A percentile compares a stretch with the other conserved stretches of the same genome.
Conservation (phyloP, 2,797 vertebrate species). For the Mareca penelope region DNA sequence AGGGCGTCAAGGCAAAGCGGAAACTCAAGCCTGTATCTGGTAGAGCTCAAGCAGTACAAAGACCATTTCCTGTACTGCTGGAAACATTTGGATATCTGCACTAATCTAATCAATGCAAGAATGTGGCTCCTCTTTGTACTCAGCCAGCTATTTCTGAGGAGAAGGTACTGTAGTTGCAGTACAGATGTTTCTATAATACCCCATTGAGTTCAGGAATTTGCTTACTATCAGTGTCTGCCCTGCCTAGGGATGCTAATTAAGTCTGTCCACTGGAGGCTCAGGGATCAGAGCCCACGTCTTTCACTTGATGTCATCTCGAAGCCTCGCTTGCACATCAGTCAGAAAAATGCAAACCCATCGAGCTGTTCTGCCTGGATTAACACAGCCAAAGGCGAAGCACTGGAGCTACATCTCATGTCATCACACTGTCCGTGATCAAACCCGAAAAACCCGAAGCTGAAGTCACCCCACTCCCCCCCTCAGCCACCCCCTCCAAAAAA, state of each 20-base stretch:
- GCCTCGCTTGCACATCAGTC: background rate
- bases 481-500: too few relatives aligned
- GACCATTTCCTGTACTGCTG: constrained; percentile 67
- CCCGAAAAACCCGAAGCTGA: background rate
- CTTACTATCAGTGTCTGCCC: constrained; percentile 17
- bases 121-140: constrained; percentile 72
- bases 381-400: background rate
- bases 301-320: background rate
- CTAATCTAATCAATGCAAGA: constrained; percentile 75
- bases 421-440: background rate
- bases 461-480: background rate
- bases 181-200: constrained; percentile 69
- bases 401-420: background rate
- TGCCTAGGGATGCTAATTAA: constrained; percentile 29
- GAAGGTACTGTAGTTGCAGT: constrained; percentile 54
- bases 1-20: constrained; percentile 39
- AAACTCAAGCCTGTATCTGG: constrained; percentile 24
- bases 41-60: constrained; percentile 48
- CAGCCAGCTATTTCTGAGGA: constrained; percentile 53
- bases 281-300: background rate
- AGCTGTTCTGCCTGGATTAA: background rate
- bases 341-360: background rate
- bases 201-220: constrained; percentile 58
- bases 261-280: background rate
- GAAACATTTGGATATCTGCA: constrained; percentile 65